Evolutionary conservation across 1,140 invertebrate species (phyloP).

Genomic region (Pseudomyrmex gracilis): DNA sequence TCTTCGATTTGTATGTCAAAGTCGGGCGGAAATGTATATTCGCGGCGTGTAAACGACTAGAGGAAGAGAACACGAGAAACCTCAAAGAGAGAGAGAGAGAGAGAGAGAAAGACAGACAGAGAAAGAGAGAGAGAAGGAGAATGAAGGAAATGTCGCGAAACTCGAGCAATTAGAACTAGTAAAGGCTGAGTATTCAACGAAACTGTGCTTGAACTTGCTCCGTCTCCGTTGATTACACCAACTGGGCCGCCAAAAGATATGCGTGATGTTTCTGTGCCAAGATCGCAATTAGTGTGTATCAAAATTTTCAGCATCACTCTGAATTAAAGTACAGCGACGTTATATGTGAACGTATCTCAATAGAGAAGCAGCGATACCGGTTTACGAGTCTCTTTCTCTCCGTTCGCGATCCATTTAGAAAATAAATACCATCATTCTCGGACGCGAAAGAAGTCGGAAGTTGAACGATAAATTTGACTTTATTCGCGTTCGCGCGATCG

Average conservation of each 20-base stretch:
- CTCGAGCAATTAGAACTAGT: constrained; percentile 61
- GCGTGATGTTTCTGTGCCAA: constrained; percentile 26
- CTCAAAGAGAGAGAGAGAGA: not conserved
- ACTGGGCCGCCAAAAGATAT: constrained; percentile 1
- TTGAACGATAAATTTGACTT: constrained; percentile 35
- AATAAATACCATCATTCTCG: constrained; percentile 33
- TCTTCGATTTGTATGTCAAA: constrained; percentile 53
- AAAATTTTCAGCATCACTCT: constrained; percentile 33
- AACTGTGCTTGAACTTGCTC: constrained; percentile 53
- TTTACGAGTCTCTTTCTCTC: not conserved
- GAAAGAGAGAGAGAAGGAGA: not conserved
- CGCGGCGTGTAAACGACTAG: not conserved
- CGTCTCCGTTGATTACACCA: constrained; percentile 47
- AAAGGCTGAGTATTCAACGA: constrained; percentile 56
- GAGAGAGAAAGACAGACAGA: constrained; percentile 4
- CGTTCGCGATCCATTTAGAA: constrained; percentile 34
- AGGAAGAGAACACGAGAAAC: too few species aligned
- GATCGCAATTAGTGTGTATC: constrained; percentile 55
- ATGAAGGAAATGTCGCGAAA: constrained; percentile 51
- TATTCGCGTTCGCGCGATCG: not conserved
- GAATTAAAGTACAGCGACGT: constrained; percentile 44
- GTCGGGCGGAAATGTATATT: constrained; percentile 36
- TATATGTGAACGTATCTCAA: not conserved
- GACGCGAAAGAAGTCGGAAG: constrained; percentile 5
- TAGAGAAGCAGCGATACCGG: not conserved